Conservation (phyloP, 2,888 invertebrate genomes). For the Diabrotica balteata region DNA sequence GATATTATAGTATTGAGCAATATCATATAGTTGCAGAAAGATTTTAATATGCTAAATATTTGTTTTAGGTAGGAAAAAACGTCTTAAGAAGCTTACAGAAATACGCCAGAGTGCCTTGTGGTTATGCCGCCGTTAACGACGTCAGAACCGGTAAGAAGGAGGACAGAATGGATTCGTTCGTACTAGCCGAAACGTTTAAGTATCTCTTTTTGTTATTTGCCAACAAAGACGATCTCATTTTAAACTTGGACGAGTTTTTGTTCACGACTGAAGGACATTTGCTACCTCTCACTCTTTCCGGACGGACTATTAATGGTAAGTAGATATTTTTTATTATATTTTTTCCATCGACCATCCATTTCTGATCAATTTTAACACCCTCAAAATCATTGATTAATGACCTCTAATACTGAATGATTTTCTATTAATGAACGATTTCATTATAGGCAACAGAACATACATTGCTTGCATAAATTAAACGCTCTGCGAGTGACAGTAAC, state of each 20-base stretch:
- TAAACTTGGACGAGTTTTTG: conserved; percentile 86
- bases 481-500: too few relatives aligned
- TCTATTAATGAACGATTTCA: too few relatives aligned
- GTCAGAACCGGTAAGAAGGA: conserved; percentile 77
- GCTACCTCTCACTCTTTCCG: conserved; percentile 83
- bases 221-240: conserved; percentile 81
- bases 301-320: conserved; percentile 59
- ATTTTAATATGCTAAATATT: not conserved
- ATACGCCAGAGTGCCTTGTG: conserved; percentile 92
- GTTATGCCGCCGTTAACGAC: conserved; percentile 83
- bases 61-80: conserved; percentile 76
- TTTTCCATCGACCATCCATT: too few relatives aligned
- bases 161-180: conserved; percentile 98
- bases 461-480: too few relatives aligned
- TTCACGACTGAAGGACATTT: conserved; percentile 96
- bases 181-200: conserved; percentile 97
- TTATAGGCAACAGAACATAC: too few relatives aligned
- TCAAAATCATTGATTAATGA: too few relatives aligned
- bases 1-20: too few relatives aligned
- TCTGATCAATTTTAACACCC: too few relatives aligned
- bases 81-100: conserved; percentile 89
- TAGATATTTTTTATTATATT: not conserved
- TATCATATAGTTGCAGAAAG: too few relatives aligned
- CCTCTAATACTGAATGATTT: too few relatives aligned
- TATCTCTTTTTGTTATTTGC: conserved; percentile 94